Conservation (phyloP, 2,797 vertebrate genomes). For the Pristis pectinata region DNA sequence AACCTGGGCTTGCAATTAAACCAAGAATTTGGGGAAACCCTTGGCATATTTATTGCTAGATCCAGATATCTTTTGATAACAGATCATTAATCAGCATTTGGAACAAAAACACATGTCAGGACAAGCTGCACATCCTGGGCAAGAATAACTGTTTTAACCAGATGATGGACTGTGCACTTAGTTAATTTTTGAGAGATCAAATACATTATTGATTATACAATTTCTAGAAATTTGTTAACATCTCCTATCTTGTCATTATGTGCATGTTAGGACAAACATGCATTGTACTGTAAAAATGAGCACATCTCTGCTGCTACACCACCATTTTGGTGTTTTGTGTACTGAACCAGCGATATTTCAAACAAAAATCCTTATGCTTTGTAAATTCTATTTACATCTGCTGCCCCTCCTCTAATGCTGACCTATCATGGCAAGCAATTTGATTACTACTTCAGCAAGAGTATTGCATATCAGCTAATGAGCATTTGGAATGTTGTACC, state of each 20-base stretch:
- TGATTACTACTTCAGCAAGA: constrained; percentile 2
- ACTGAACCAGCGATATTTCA: neutral
- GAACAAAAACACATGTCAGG: neutral
- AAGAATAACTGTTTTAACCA: neutral
- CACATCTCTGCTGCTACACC: no score
- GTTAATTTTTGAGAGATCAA: neutral
- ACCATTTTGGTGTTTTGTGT: neutral
- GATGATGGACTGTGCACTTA: neutral
- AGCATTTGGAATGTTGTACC: neutral
- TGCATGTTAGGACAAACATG: neutral
- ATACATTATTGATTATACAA: neutral
- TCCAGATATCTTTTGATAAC: neutral
- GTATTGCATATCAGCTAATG: constrained; percentile 10
- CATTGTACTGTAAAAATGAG: neutral
- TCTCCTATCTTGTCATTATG: no score
- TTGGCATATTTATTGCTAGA: neutral
- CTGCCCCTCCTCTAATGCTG: neutral
- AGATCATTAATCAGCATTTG: neutral
- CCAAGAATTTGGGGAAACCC: neutral
- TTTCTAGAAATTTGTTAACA: neutral
- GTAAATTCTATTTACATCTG: constrained; percentile 11
- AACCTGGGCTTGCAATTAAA: neutral
- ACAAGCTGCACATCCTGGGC: neutral
- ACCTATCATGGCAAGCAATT: constrained; percentile 24
- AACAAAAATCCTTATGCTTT: neutral